Conservation (phyloP, 2,113 vertebrate species). For the Diadophis punctatus region DNA sequence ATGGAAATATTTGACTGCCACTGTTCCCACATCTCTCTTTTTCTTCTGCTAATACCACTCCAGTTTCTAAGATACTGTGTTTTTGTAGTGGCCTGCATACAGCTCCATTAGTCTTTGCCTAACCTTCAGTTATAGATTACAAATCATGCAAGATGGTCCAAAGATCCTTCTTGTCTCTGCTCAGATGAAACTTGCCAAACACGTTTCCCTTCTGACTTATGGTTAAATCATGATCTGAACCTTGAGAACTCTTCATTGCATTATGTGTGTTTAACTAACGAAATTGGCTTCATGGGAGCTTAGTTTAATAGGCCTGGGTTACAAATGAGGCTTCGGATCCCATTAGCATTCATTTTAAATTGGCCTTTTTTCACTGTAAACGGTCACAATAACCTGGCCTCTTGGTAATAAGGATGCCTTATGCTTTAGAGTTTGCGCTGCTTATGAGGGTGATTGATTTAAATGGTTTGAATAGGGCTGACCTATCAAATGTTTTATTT, state of each 20-base stretch:
- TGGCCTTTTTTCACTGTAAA: slow-evolving; percentile 38
- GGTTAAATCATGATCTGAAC: slow-evolving; percentile 44
- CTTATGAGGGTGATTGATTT: slow-evolving; percentile 26
- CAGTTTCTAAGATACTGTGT: not conserved
- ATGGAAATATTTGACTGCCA: not conserved
- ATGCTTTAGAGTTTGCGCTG: slow-evolving; percentile 21
- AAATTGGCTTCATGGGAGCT: slow-evolving; percentile 47
- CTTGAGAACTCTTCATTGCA: slow-evolving; percentile 41
- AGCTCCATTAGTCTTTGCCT: not conserved
- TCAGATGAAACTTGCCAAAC: slow-evolving; percentile 9
- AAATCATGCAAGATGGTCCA: slow-evolving; percentile 25
- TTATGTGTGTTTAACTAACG: slow-evolving; percentile 48
- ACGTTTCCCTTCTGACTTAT: slow-evolving; percentile 39
- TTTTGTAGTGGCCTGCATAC: slow-evolving; percentile 15
- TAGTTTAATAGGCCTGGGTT: slow-evolving; percentile 38
- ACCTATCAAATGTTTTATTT: slow-evolving; percentile 9
- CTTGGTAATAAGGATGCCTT: not conserved
- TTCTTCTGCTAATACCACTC: not conserved
- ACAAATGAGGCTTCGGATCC: slow-evolving; percentile 42
- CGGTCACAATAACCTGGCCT: slow-evolving; percentile 29
- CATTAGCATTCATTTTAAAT: slow-evolving; percentile 24
- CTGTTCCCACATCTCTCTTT: not conserved
- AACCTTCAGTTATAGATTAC: slow-evolving; percentile 5
- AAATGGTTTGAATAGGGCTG: slow-evolving; percentile 16
- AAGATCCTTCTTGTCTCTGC: not conserved